These are phyloP conservation scores for Camptogramma bilineatum DNA, from an alignment of 2,888 invertebrate genomes.

Conservation along the genomic window DNA sequence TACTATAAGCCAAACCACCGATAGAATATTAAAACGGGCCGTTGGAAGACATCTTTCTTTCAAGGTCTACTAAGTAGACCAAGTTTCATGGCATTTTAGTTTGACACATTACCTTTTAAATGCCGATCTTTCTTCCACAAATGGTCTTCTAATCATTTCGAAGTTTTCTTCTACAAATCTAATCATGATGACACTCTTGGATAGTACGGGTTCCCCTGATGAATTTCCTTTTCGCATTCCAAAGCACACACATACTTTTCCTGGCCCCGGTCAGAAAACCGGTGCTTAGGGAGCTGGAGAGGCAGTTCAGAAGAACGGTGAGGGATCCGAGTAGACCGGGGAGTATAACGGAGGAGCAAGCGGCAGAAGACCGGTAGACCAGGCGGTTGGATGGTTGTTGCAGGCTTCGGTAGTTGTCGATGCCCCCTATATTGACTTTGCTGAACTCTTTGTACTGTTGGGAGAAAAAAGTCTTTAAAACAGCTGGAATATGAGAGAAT, in stretches of 20 bases:
- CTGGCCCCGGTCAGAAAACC: constrained; percentile 45
- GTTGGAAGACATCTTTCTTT: no score
- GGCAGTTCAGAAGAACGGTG: constrained; percentile 56
- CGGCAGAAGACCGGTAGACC: constrained; percentile 69
- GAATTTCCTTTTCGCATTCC: constrained; percentile 62
- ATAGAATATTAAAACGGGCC: no score
- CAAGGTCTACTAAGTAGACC: no score
- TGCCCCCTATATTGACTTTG: constrained; percentile 66
- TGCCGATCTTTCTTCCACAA: not conserved
- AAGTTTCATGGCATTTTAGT: no score
- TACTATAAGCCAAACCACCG: no score
- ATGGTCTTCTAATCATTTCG: no score
- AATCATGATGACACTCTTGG: constrained; percentile 13
- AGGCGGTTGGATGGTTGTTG: constrained; percentile 73
- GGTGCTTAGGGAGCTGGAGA: constrained; percentile 54
- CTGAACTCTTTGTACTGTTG: constrained; percentile 70
- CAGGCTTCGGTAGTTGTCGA: constrained; percentile 77
- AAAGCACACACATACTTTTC: constrained; percentile 59
- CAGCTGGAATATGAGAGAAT: no score
- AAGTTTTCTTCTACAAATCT: not conserved
- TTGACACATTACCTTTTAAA: not conserved
- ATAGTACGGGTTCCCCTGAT: constrained; percentile 47
- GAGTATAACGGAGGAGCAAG: constrained; percentile 55
- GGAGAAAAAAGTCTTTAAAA: constrained; percentile 5
- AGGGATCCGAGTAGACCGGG: constrained; percentile 58